These are phyloP conservation scores for Merodon equestris DNA, from an alignment of 2,888 invertebrate species.

Conservation along the genomic window DNA sequence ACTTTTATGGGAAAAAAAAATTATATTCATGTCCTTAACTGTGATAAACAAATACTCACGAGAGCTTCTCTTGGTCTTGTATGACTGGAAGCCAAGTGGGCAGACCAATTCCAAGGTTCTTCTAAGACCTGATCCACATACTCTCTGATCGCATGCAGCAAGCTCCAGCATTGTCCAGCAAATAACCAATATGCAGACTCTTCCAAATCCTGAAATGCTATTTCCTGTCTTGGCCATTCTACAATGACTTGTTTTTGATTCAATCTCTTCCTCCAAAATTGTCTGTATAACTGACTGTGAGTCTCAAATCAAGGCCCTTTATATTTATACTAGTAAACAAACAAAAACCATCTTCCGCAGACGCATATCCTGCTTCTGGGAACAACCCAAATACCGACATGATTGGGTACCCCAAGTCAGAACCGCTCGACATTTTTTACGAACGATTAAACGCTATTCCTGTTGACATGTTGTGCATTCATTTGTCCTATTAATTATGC, in stretches of 20 bases:
- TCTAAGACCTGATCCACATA: slow-evolving; percentile 26
- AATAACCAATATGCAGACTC: neutral
- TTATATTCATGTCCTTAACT: neutral
- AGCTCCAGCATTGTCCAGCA: slow-evolving; percentile 8
- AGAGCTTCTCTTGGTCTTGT: slow-evolving; percentile 25
- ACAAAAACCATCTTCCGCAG: neutral
- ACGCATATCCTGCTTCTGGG: slow-evolving; percentile 11
- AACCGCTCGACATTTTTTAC: slow-evolving; percentile 11
- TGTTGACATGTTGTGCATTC: slow-evolving; percentile 53
- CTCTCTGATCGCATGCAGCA: slow-evolving; percentile 11
- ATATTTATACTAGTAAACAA: slow-evolving; percentile 36
- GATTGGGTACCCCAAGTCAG: slow-evolving; percentile 4
- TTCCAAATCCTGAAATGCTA: slow-evolving; percentile 2
- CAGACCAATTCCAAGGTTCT: slow-evolving; percentile 36
- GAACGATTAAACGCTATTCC: slow-evolving; percentile 39
- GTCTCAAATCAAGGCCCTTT: neutral
- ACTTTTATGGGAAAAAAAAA: neutral
- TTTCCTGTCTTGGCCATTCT: neutral
- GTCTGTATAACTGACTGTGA: slow-evolving; percentile 9
- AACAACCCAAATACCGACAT: neutral
- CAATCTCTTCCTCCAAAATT: no score
- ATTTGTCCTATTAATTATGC: slow-evolving; percentile 66
- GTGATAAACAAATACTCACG: slow-evolving; percentile 22
- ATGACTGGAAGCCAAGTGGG: slow-evolving; percentile 21
- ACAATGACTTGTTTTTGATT: no score